Conservation (phyloP, 2,797 vertebrate species). For the Lerista edwardsae region DNA sequence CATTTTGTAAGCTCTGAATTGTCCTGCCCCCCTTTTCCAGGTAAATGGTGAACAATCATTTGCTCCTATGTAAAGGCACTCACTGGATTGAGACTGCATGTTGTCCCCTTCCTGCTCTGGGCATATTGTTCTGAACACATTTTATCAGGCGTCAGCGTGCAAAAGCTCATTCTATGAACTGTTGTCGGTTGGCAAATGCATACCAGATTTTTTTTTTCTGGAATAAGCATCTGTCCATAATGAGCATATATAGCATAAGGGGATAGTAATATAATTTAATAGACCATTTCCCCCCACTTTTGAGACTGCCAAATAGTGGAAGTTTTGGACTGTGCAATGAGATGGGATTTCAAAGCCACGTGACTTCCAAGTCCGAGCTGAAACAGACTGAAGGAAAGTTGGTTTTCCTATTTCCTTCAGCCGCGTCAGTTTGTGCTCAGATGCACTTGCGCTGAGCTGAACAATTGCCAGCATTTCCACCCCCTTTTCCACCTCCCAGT, state of each 20-base stretch:
- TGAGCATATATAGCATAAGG: not conserved
- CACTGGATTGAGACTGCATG: not conserved
- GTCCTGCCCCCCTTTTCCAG: not conserved
- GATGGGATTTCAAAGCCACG: not conserved
- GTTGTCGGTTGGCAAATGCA: not conserved
- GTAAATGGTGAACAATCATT: not conserved
- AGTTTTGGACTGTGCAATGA: not conserved
- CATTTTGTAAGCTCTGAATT: not conserved
- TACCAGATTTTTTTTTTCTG: slow-evolving; percentile 1
- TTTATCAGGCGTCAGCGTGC: not conserved
- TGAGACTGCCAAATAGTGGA: not conserved
- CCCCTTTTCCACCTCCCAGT: slow-evolving; percentile 26
- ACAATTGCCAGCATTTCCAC: slow-evolving; percentile 32
- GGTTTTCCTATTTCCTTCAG: not conserved
- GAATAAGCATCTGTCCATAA: not conserved
- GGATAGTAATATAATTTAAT: not conserved
- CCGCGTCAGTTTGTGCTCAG: slow-evolving; percentile 15
- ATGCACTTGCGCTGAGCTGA: slow-evolving; percentile 15
- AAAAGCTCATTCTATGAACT: not conserved
- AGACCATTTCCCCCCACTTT: not conserved
- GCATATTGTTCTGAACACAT: not conserved
- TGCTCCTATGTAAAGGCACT: not conserved
- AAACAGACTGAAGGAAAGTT: not conserved
- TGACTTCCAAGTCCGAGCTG: not conserved
- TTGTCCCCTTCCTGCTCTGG: not conserved